Base-by-base conservation (phyloP, 2,113 vertebrate species). In the Nyctibius bracteatus region DNA sequence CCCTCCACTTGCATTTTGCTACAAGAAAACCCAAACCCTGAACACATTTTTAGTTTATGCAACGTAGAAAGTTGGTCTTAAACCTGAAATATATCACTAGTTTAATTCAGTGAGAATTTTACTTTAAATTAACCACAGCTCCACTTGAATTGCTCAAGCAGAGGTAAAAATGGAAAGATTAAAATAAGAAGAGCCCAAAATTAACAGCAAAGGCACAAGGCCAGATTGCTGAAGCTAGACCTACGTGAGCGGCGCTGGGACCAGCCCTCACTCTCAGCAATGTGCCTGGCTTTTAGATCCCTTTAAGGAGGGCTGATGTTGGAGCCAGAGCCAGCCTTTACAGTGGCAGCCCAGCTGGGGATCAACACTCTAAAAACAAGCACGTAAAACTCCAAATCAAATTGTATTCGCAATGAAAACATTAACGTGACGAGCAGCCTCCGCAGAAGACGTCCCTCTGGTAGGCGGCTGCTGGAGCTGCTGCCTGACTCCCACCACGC, bases 111-210 rank as follows among this genome's bases (percentile, higher is more conserved):
- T 4, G 0, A 94, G n/a, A 43, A 52, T 72, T 79, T 90, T 6
- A 68, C 37, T 63, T 83, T 81, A 86, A 88, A 62, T 72, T 33
- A 93, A 79, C 31, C 23, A 46, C 91, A 67, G 65, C 57, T 89
- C 73, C 57, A 3, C 30, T 68, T 1, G 41, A 75, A 37, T 49
- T 59, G 14, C 74, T 77, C 27, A 1, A 83, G 47, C 33, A 37
- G 70, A 44, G 41, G n/a, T 61, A 88, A 95, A 94, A 93, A 71
- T 5, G 28, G 72, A 94, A 85, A 80, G 88, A 90, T 80, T 90
- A 68, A 94, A 90, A 88, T 86, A 83, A 93, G 71, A 67, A 59
- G 81, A 93, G 23, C 84, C 70, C 49, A 1, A 92, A 92, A 88
- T 84, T 88, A 71, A 61, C 51, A 80, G 71, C 65, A 9, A 66